A percentile compares a stretch with the other conserved stretches of the same genome.
These are phyloP conservation scores for Oscheius sp. DNA, from an alignment of 2,888 invertebrate species.

Conservation along the genomic window DNA sequence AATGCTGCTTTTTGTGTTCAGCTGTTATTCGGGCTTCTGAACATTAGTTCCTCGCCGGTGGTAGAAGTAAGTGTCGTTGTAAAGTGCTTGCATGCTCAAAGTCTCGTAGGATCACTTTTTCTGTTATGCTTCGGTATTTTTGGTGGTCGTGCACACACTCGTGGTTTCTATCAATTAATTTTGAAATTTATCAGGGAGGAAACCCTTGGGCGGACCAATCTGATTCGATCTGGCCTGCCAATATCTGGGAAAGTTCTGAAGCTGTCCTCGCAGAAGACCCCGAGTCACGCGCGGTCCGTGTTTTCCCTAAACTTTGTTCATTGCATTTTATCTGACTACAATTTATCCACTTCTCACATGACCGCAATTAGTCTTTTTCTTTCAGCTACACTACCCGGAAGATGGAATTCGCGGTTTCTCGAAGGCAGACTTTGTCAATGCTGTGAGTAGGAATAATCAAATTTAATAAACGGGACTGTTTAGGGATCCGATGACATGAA, in stretches of 20 bases:
- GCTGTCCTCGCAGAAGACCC: constrained; percentile 25
- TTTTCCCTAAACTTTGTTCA: constrained; percentile 19
- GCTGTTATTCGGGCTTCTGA: constrained; percentile 29
- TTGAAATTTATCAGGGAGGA: constrained; percentile 20
- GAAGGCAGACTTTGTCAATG: constrained; percentile 13
- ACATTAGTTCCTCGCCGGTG: constrained; percentile 26
- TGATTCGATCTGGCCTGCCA: constrained; percentile 26
- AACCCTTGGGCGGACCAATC: constrained; percentile 22
- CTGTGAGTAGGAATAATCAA: neutral
- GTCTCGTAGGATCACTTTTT: neutral
- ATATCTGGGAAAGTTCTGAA: constrained; percentile 32
- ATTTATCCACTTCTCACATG: constrained; percentile 1
- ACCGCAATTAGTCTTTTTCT: neutral
- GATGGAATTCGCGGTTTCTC: constrained; percentile 12
- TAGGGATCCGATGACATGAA: constrained; percentile 8
- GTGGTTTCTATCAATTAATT: constrained; percentile 1
- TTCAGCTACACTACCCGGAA: constrained; percentile 27
- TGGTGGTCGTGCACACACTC: constrained; percentile 2
- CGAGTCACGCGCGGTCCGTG: constrained; percentile 30
- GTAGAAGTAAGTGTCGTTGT: constrained; percentile 34
- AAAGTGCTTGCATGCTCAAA: constrained; percentile 10
- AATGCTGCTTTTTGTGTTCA: constrained; percentile 32
- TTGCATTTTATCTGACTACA: neutral
- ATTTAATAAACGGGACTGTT: neutral
- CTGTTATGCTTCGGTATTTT: constrained; percentile 1